Conservation (phyloP, 2,797 vertebrate genomes). For the Phrynocephalus forsythii region DNA sequence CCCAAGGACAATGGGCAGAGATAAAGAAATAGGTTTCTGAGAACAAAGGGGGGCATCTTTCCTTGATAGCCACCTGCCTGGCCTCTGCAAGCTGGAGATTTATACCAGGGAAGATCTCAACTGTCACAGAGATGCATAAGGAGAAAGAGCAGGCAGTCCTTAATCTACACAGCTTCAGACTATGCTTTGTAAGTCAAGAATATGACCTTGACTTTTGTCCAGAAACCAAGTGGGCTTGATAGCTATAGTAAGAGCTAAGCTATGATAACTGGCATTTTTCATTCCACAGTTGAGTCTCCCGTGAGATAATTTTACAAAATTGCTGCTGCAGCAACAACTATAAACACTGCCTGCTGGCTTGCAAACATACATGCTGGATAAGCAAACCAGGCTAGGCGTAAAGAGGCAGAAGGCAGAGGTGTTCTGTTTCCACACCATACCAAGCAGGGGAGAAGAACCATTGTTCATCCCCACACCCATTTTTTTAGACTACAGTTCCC, state of each 20-base stretch:
- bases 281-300: not conserved
- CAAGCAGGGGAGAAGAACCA: not conserved
- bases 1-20: not conserved
- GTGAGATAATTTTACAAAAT: slow-evolving; percentile 4
- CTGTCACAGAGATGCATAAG: not conserved
- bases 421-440: not conserved
- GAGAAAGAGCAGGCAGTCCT: not conserved
- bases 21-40: not conserved
- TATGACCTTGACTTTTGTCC: not conserved
- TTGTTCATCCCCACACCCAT: too few species aligned
- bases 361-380: not conserved
- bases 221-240: not conserved
- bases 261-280: not conserved
- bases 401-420: not conserved
- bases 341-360: not conserved
- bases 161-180: not conserved
- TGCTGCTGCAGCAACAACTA: not conserved
- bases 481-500: not conserved
- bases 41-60: not conserved
- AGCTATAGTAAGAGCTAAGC: not conserved
- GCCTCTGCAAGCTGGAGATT: not conserved
- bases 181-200: not conserved
- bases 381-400: not conserved
- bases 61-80: not conserved
- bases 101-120: not conserved